phyloP scores from a whole-genome alignment of 2,797 vertebrate species.

The Avahi laniger region DNA sequence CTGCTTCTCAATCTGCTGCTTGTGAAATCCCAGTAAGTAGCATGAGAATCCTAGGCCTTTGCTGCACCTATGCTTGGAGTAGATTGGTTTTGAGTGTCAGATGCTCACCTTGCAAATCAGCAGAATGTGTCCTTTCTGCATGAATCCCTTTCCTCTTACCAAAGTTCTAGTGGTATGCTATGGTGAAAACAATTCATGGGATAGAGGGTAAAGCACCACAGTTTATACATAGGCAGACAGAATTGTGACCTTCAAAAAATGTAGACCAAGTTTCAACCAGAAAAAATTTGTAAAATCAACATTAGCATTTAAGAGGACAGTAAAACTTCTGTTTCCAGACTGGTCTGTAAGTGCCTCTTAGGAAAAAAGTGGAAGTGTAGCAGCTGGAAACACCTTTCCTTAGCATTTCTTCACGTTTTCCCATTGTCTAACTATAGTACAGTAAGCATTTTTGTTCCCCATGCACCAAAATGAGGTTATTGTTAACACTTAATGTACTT shows the following conservation, averaged over 20 bases:
- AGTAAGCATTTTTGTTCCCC: not conserved
- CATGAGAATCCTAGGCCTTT: slow-evolving; percentile 63
- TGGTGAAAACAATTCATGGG: slow-evolving; percentile 53
- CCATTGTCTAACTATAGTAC: not conserved
- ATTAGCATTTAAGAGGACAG: slow-evolving; percentile 13
- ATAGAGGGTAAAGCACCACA: slow-evolving; percentile 63
- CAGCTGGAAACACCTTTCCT: not conserved
- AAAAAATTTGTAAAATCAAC: slow-evolving; percentile 74
- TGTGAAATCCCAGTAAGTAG: slow-evolving; percentile 91
- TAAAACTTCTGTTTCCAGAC: slow-evolving; percentile 69
- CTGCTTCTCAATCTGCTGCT: slow-evolving; percentile 84
- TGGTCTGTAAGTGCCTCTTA: not conserved
- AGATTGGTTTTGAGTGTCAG: slow-evolving; percentile 43
- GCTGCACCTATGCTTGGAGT: slow-evolving; percentile 70
- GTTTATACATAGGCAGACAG: slow-evolving; percentile 49
- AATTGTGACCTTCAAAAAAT: slow-evolving; percentile 72
- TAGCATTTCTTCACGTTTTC: not conserved
- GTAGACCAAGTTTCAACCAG: slow-evolving; percentile 63
- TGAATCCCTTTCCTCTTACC: slow-evolving; percentile 49
- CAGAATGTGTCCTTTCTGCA: slow-evolving; percentile 47
- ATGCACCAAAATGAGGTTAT: not conserved
- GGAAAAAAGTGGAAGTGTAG: not conserved
- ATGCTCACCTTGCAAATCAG: slow-evolving; percentile 59
- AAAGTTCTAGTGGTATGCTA: not conserved
- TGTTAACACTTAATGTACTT: not conserved